These are phyloP conservation scores for Moxostoma hubbsi DNA, from an alignment of 2,797 vertebrate species.

Conservation along the genomic window DNA sequence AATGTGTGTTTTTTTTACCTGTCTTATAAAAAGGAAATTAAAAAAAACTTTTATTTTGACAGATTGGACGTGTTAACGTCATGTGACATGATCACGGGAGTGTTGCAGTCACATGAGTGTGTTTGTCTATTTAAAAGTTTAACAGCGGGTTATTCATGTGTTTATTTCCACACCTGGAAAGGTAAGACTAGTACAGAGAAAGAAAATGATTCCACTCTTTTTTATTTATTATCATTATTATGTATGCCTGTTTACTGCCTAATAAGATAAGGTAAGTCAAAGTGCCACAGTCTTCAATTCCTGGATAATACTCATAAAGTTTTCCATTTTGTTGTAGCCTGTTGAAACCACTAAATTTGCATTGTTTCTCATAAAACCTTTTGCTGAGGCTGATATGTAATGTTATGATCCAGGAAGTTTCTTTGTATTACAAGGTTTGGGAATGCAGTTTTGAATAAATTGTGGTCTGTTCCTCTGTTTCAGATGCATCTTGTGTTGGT, in stretches of 20 bases:
- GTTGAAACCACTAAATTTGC: too few relatives aligned
- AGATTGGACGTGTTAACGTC: background rate
- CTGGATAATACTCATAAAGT: too few relatives aligned
- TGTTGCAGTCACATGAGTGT: slow-evolving; percentile 45
- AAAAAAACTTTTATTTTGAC: slow-evolving; percentile 20
- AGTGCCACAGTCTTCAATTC: too few relatives aligned
- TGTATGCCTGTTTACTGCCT: too few relatives aligned
- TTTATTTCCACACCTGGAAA: background rate
- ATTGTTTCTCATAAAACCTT: background rate
- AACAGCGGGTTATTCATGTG: too few relatives aligned
- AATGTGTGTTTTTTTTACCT: too few relatives aligned
- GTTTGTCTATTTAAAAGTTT: slow-evolving; percentile 12
- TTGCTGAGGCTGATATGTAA: background rate
- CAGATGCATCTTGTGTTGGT: slow-evolving; percentile 54
- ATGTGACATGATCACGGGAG: slow-evolving; percentile 52
- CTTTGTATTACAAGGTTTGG: background rate
- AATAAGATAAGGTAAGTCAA: too few relatives aligned
- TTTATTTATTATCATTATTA: too few relatives aligned
- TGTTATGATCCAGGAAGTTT: background rate
- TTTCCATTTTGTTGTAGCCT: too few relatives aligned
- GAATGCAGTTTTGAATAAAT: background rate
- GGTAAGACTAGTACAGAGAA: slow-evolving; percentile 24
- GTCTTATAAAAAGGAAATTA: background rate
- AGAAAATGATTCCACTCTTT: background rate
- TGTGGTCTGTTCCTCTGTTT: background rate